Base-by-base conservation (phyloP, 2,888 invertebrate species). In the Prosopocoilus inquinatus region DNA sequence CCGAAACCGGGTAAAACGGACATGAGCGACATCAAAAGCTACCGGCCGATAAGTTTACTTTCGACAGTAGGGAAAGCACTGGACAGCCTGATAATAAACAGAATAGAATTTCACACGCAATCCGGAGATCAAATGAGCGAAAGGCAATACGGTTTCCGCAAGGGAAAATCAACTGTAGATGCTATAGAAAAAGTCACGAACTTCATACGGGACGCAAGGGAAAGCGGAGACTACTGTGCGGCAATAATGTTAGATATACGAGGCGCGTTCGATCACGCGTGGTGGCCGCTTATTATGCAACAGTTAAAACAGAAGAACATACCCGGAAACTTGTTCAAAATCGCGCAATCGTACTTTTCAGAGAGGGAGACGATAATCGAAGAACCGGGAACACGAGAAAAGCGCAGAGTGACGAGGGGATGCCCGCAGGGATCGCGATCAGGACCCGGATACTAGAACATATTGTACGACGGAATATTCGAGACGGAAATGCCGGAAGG, bases 201-300 rank as follows among this genome's bases (percentile, higher is more conserved):
- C 3, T 11, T 9, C 5, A 28, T 54, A 4, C 47, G 43, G 20
- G 32, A 48, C 9, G 54, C 48, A 8, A 47, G 43, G 9, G n/a
- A 9, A 2, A 9, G 36, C 34, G 46, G 52, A 1, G 51, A 51
- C 8, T 58, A 61, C 44, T 44, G 60, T 38, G 55, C 58, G 35
- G 38, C 44, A 2, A 50, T 63, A 2, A 41, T 59, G 11, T 13
- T 63, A n/a, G 60, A 63, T 43, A 60, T 63, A 2, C 13, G 36
- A 13, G 63, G 62, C 12, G 70, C 68, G 13, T 70, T 71, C 38
- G 69, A 70, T 43, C 63, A 57, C 46, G 68, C 68, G 1, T 70
- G 67, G 68, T 69, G 68, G 68, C 68, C 67, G 2, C 48, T 50
- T 2, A 55, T 66, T 2, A 54, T 50, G 36, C 2, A 32, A 1